These are phyloP conservation scores for Balanococcus diminutus DNA, from an alignment of 2,888 invertebrate genomes.

Conservation along the genomic window DNA sequence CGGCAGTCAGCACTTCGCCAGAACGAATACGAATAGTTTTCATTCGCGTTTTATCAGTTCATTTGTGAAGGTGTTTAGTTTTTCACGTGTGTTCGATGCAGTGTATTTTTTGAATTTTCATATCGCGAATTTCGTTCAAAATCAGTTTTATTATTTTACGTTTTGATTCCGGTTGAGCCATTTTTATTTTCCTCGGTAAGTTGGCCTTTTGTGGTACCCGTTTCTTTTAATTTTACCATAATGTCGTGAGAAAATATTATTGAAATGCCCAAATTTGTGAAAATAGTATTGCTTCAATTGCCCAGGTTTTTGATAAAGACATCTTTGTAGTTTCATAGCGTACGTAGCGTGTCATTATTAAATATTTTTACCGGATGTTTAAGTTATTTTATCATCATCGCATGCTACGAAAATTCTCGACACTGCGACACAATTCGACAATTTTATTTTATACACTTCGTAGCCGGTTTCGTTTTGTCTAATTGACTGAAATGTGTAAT, in stretches of 20 bases:
- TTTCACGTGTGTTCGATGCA: not conserved
- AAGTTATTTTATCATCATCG: not conserved
- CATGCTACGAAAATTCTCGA: not conserved
- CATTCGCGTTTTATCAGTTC: not conserved
- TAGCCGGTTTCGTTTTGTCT: not conserved
- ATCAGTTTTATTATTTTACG: not conserved
- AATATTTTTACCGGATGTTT: slow-evolving; percentile 15
- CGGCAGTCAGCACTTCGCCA: not conserved
- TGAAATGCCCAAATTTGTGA: not conserved
- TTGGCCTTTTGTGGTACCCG: not conserved
- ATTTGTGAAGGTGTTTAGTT: not conserved
- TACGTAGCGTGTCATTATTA: not conserved
- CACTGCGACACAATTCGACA: not conserved
- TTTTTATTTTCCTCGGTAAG: not conserved
- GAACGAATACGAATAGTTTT: not conserved
- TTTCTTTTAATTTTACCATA: not conserved
- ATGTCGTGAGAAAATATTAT: not conserved
- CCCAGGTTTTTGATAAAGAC: slow-evolving; percentile 17
- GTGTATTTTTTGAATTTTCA: too few species aligned
- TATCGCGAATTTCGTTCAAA: not conserved
- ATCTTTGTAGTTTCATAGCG: not conserved
- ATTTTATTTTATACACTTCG: not conserved
- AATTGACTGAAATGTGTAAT: not conserved
- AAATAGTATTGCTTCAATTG: not conserved
- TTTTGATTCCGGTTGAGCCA: not conserved